Evolutionary conservation across 2,113 vertebrate species (phyloP).

Genomic region (Eulacestoma nigropectus): DNA sequence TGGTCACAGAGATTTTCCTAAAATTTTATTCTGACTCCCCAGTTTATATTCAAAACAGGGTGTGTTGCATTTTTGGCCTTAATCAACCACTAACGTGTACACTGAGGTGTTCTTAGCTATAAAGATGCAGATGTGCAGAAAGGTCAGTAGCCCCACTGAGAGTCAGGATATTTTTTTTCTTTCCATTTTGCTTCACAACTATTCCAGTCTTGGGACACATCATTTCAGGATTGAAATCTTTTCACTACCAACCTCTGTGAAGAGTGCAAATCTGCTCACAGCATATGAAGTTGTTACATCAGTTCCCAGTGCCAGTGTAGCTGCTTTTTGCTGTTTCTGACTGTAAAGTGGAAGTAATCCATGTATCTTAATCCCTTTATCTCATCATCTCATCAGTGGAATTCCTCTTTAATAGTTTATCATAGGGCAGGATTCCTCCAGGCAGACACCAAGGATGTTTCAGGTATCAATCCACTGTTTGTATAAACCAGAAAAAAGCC

Average conservation of each 20-base stretch:
- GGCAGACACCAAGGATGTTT: background rate
- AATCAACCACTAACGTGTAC: background rate
- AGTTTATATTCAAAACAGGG: background rate
- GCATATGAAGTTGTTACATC: background rate
- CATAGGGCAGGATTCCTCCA: background rate
- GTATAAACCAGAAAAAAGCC: background rate
- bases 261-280: background rate
- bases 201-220: background rate
- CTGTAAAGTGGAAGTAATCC: background rate
- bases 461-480: background rate
- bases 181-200: background rate
- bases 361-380: background rate
- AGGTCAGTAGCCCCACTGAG: background rate
- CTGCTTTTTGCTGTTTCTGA: background rate
- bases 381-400: background rate
- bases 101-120: background rate
- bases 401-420: background rate
- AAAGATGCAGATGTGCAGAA: background rate
- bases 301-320: background rate
- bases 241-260: background rate
- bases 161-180: background rate
- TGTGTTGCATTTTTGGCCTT: background rate
- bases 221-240: background rate
- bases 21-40: background rate
- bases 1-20: background rate